phyloP scores from a whole-genome alignment of 2,888 invertebrate genomes.

The Atethmia centrago region DNA sequence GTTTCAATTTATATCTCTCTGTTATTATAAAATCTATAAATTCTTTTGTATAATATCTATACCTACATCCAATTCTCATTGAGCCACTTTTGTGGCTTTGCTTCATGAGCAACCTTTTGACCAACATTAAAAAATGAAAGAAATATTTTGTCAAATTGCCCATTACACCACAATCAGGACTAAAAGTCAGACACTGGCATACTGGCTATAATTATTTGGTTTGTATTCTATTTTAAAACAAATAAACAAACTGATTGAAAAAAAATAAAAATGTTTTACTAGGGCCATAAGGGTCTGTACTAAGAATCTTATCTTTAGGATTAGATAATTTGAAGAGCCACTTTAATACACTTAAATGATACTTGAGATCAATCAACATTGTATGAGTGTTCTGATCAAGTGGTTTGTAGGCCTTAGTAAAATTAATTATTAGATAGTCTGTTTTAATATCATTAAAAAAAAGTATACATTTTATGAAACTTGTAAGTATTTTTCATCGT shows the following conservation, averaged over 20 bases:
- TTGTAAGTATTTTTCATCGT: neutral
- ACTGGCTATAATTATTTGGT: neutral
- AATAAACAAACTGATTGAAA: neutral
- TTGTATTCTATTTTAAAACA: neutral
- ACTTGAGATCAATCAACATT: conserved; percentile 10
- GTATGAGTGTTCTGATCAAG: neutral
- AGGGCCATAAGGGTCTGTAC: neutral
- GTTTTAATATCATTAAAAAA: neutral
- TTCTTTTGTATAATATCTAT: neutral
- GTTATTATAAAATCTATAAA: neutral
- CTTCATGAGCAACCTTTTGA: neutral
- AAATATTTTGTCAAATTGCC: neutral
- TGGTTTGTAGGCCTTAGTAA: neutral
- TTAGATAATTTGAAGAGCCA: conserved; percentile 25
- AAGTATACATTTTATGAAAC: neutral
- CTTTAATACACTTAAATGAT: conserved; percentile 16
- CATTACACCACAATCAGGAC: neutral
- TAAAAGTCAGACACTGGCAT: neutral
- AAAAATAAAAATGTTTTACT: neutral
- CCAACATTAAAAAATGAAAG: neutral
- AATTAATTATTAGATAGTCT: neutral
- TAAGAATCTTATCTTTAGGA: conserved; percentile 11
- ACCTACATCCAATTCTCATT: neutral
- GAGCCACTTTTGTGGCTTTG: neutral
- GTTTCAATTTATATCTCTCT: neutral